Base-by-base conservation (phyloP, 2,797 vertebrate genomes). In the Adelosebastes latens region DNA sequence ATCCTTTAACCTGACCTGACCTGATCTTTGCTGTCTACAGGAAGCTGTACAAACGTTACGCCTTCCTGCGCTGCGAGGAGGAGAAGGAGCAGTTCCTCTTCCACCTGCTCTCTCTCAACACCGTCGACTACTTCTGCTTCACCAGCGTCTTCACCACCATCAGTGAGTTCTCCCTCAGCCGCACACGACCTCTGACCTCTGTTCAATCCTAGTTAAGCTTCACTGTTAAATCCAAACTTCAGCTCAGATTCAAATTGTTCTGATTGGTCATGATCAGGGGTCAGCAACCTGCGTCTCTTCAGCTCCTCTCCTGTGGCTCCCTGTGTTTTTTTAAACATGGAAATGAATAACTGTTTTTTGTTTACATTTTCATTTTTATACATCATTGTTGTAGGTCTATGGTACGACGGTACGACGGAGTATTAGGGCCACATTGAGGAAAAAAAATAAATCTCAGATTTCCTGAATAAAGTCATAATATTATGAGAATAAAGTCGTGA, bases 101-200 rank as follows among this genome's bases (percentile, higher is more conserved):
- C 91, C 97, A 99, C 89, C 96, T 99, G 52, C 96, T 99, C 25
- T 98, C 97, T 0, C 96, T 99, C 81, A 99, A 99, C 0, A 95
- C 98, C 0, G 98, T 98, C 67, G 98, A 99, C 93, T 99, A 99
- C 80, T 99, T 98, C 95, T 99, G 97, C 94, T 99, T 99, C 84
- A 99, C 98, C 85, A 97, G 97, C 1, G 97, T 98, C 85, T 99
- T 98, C 94, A 98, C 97, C 89, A 98, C 98, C 34, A 98, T 99
- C 93, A 94, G 98, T 99, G 93, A 96, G 97, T 94, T 10, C 22
- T 31, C n/a, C 59, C 4, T 29, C 20, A 39, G 12, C 74, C 2
- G 18, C 36, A 63, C 13, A 0, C 52, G 34, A 59, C 49, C 34
- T 58, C 42, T 20, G 36, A 65, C 49, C 36, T 73, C 69, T 56